A percentile compares a stretch with the other conserved stretches of the same genome.
Evolutionary conservation across 2,797 vertebrate species (phyloP).

Genomic region (Meda fulgida): DNA sequence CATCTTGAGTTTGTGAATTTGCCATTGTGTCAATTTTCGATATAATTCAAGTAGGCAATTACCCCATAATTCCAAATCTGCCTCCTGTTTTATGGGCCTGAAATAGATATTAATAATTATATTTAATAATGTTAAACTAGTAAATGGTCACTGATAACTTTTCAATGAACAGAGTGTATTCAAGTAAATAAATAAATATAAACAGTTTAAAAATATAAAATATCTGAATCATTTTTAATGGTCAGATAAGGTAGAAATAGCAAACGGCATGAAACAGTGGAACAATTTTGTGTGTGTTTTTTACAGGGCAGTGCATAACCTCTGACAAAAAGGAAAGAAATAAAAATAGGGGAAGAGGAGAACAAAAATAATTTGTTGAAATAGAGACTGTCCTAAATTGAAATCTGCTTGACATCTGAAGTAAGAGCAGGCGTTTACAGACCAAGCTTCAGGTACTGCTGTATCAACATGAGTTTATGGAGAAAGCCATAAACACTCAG

Average conservation of each 20-base stretch:
- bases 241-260: neutral
- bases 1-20: neutral
- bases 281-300: neutral
- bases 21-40: conserved; percentile 25
- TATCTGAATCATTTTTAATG: neutral
- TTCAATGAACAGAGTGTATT: neutral
- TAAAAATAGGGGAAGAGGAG: neutral
- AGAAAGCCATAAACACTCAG: conserved; percentile 9
- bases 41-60: conserved; percentile 48
- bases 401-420: neutral
- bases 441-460: neutral
- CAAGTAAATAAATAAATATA: neutral
- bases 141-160: conserved; percentile 26
- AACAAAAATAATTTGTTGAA: neutral
- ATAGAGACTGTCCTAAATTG: neutral
- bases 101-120: conserved; percentile 26
- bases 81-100: conserved; percentile 39
- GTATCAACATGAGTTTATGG: neutral
- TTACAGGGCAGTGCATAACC: neutral
- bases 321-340: neutral
- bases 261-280: neutral
- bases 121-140: conserved; percentile 8
- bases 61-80: conserved; percentile 31
- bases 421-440: neutral
- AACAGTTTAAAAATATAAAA: neutral